These are phyloP conservation scores for Lycodopsis pacificus DNA, from an alignment of 2,797 vertebrate species.

Conservation along the genomic window DNA sequence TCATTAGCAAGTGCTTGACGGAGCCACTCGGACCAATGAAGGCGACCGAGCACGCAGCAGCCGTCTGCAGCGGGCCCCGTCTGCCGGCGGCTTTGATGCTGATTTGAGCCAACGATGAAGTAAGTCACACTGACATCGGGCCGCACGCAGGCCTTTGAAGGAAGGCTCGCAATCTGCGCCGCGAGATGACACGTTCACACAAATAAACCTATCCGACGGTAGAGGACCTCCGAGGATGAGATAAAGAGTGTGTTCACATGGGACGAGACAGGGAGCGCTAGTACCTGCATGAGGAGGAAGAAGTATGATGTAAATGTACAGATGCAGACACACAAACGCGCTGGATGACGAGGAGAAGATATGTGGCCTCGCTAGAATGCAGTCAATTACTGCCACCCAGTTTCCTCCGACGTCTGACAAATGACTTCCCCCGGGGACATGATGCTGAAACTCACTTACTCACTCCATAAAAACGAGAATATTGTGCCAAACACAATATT, in stretches of 20 bases:
- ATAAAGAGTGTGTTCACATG: constrained; percentile 10
- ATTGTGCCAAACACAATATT: neutral
- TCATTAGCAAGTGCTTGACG: constrained; percentile 70
- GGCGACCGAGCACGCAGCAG: constrained; percentile 54
- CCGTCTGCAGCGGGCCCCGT: constrained; percentile 56
- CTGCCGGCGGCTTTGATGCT: constrained; percentile 65
- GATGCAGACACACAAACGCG: neutral
- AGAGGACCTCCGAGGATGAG: constrained; percentile 12
- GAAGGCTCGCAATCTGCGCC: constrained; percentile 62
- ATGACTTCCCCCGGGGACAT: constrained; percentile 12
- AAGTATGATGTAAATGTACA: neutral
- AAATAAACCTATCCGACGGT: constrained; percentile 47
- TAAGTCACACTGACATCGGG: constrained; percentile 65
- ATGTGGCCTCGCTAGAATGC: neutral
- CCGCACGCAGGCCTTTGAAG: constrained; percentile 45
- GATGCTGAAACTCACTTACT: constrained; percentile 20
- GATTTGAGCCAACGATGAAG: constrained; percentile 76
- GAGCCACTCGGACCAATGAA: constrained; percentile 57
- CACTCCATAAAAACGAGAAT: neutral
- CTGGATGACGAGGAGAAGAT: neutral
- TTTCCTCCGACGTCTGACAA: constrained; percentile 3
- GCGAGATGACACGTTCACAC: constrained; percentile 46
- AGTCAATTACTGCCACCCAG: neutral
- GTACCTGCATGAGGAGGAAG: constrained; percentile 23
- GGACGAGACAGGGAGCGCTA: neutral